These are phyloP conservation scores for Panorpa germanica DNA, from an alignment of 2,888 invertebrate genomes.

Conservation along the genomic window DNA sequence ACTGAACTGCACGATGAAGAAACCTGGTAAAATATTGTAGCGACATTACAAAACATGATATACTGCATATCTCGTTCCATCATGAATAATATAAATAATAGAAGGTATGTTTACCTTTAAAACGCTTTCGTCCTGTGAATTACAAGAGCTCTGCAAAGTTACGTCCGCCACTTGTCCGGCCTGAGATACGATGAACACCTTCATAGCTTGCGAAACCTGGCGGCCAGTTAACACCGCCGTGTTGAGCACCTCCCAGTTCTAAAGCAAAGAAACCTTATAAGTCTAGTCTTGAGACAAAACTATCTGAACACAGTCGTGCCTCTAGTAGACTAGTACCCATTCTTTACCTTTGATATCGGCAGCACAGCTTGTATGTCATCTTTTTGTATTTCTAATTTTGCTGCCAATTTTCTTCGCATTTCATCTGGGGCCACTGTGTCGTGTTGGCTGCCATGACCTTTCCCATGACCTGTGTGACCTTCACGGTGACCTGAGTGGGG, in stretches of 20 bases:
- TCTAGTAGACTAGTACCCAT: not conserved
- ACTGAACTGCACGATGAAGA: constrained; percentile 92
- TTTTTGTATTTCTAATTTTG: constrained; percentile 75
- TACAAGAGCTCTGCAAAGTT: constrained; percentile 84
- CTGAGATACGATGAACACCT: constrained; percentile 86
- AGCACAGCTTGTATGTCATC: constrained; percentile 87
- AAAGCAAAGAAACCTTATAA: constrained; percentile 10
- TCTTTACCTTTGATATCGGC: constrained; percentile 74
- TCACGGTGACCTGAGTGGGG: constrained; percentile 11
- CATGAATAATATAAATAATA: constrained; percentile 3
- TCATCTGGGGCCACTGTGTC: constrained; percentile 21
- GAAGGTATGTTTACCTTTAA: constrained; percentile 52
- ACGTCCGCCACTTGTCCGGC: constrained; percentile 90
- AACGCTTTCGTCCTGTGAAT: constrained; percentile 88
- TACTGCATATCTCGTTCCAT: constrained; percentile 7
- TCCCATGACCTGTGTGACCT: constrained; percentile 14
- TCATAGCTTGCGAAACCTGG: constrained; percentile 87
- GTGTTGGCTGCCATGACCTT: constrained; percentile 17
- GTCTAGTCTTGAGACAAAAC: constrained; percentile 8
- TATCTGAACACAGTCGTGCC: constrained; percentile 2
- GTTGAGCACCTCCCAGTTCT: constrained; percentile 93
- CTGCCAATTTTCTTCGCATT: constrained; percentile 47
- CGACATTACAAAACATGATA: constrained; percentile 9
- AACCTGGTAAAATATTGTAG: constrained; percentile 38
- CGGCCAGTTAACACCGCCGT: constrained; percentile 87